Evolutionary conservation across 2,113 vertebrate species (phyloP).

Genomic region (Phrynocephalus versicolor): DNA sequence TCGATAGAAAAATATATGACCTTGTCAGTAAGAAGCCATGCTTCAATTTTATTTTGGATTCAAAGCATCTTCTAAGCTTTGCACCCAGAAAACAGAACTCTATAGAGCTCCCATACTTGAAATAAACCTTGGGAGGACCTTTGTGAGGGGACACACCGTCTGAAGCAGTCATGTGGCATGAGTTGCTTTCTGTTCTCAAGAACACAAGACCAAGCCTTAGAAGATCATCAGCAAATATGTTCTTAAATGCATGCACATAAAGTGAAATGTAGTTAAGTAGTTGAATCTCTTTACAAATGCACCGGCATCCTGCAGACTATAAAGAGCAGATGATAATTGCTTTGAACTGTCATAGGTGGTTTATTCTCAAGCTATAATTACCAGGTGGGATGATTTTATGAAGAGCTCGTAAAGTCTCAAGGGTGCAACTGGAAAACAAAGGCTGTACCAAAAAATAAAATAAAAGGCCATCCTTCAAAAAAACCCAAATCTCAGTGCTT

Average conservation of each 20-base stretch:
- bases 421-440: constrained; percentile 2
- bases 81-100: not conserved
- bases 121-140: not conserved
- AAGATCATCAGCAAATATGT: not conserved
- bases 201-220: not conserved
- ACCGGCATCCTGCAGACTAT: not conserved
- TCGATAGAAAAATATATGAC: constrained; percentile 18
- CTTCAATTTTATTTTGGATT: not conserved
- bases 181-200: not conserved
- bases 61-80: not conserved
- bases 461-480: not conserved
- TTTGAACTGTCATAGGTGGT: not conserved
- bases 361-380: constrained; percentile 18
- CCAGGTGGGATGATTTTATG: constrained; percentile 18
- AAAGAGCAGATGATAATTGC: not conserved
- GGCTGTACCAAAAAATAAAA: not conserved
- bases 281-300: not conserved
- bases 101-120: not conserved
- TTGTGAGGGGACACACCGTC: not conserved
- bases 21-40: constrained; percentile 9
- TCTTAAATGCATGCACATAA: not conserved
- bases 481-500: not conserved
- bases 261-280: not conserved
- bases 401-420: not conserved
- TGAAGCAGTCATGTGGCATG: not conserved